A percentile compares a stretch with the other conserved stretches of the same genome.
These are phyloP conservation scores for Champsocephalus gunnari DNA, from an alignment of 2,797 vertebrate species.

Conservation along the genomic window DNA sequence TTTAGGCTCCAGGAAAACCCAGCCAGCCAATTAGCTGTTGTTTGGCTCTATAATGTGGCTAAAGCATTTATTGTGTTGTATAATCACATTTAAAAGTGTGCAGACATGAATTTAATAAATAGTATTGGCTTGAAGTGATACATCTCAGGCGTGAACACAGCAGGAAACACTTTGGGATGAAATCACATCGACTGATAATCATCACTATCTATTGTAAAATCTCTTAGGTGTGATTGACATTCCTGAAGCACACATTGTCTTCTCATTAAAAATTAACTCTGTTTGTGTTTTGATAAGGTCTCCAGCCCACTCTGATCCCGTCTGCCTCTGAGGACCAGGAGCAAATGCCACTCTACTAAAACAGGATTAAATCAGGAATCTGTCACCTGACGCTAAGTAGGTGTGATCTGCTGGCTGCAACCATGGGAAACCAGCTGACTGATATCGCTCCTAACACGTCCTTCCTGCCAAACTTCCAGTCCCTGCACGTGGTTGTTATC, in stretches of 20 bases:
- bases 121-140: neutral
- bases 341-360: conserved; percentile 75
- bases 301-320: conserved; percentile 52
- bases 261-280: conserved; percentile 68
- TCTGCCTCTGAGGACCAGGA: conserved; percentile 62
- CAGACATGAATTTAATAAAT: neutral
- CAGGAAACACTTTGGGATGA: conserved; percentile 10
- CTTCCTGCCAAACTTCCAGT: conserved; percentile 89
- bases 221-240: conserved; percentile 4
- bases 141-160: neutral
- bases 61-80: conserved; percentile 13
- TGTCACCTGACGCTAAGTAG: conserved; percentile 65
- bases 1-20: conserved; percentile 54
- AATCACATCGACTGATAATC: conserved; percentile 5
- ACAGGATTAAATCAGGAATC: conserved; percentile 58
- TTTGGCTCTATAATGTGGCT: conserved; percentile 22
- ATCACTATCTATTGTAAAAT: conserved; percentile 9
- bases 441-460: conserved; percentile 88
- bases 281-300: conserved; percentile 74
- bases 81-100: neutral
- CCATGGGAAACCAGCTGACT: conserved; percentile 93
- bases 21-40: conserved; percentile 41
- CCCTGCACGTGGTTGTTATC: conserved; percentile 90
- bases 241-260: conserved; percentile 41
- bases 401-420: conserved; percentile 63